Percentiles rank a stretch among this genome's conserved stretches.
Conservation (phyloP, 2,797 vertebrate genomes). For the Eidolon dupreanum region DNA sequence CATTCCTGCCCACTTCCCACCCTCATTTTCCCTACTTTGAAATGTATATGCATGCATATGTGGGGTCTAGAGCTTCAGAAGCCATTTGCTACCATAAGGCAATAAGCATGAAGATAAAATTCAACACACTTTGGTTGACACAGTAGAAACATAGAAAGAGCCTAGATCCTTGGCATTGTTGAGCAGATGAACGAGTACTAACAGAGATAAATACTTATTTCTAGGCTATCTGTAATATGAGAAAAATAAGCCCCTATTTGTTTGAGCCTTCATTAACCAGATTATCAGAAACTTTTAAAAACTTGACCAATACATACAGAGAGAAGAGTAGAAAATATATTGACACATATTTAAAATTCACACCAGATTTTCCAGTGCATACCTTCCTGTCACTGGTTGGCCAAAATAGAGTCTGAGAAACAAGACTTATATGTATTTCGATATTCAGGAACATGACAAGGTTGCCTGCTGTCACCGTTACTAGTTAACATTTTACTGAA, state of each 20-base stretch:
- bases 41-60: conserved; percentile 15
- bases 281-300: conserved; percentile 23
- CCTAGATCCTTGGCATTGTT: not conserved
- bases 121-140: not conserved
- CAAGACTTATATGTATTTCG: not conserved
- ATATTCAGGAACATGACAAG: not conserved
- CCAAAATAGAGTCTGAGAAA: not conserved
- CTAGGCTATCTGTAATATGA: not conserved
- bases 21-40: not conserved
- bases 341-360: conserved; percentile 12
- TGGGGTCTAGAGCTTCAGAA: not conserved
- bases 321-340: not conserved
- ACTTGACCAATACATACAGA: not conserved
- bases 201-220: not conserved
- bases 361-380: not conserved
- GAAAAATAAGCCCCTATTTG: not conserved
- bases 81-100: not conserved
- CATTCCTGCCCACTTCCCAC: not conserved
- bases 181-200: not conserved
- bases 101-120: not conserved
- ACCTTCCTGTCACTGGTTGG: not conserved
- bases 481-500: not conserved
- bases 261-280: not conserved
- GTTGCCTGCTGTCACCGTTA: not conserved
- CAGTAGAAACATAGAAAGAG: not conserved